These are phyloP conservation scores for Rhimphoctona megacephalus DNA, from an alignment of 2,888 invertebrate species.

Conservation along the genomic window DNA sequence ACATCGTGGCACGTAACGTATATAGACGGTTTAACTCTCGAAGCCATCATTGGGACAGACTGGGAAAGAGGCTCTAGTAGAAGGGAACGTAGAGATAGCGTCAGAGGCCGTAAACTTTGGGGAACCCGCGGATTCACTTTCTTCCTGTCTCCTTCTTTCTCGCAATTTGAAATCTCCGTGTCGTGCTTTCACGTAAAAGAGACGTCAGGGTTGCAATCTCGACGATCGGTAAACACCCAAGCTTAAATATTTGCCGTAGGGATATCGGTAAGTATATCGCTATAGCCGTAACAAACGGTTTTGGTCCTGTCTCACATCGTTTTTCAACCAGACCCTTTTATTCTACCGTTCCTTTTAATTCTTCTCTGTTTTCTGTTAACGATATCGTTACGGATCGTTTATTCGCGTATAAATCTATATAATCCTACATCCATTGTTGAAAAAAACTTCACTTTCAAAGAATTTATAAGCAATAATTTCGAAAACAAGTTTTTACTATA, in stretches of 20 bases:
- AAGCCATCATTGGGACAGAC: slow-evolving; percentile 44
- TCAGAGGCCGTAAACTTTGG: slow-evolving; percentile 60
- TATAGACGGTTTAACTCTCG: slow-evolving; percentile 53
- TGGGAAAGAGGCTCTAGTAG: slow-evolving; percentile 30
- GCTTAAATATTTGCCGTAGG: slow-evolving; percentile 70
- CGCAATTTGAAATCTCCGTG: slow-evolving; percentile 17
- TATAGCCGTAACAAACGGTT: slow-evolving; percentile 65
- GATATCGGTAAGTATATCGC: slow-evolving; percentile 67
- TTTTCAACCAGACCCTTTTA: slow-evolving; percentile 36
- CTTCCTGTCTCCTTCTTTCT: slow-evolving; percentile 27
- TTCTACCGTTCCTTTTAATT: slow-evolving; percentile 13
- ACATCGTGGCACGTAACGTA: slow-evolving; percentile 20
- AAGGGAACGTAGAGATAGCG: slow-evolving; percentile 52
- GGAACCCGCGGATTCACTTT: slow-evolving; percentile 32
- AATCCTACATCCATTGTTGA: slow-evolving; percentile 30
- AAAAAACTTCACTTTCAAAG: not conserved
- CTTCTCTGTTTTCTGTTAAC: slow-evolving; percentile 1
- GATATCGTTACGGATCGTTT: not conserved
- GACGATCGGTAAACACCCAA: slow-evolving; percentile 70
- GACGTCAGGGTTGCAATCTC: slow-evolving; percentile 66
- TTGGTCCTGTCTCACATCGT: slow-evolving; percentile 31
- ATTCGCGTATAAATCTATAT: not conserved
- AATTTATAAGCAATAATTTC: not conserved
- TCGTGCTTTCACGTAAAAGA: slow-evolving; percentile 57
- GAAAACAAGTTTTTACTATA: not conserved